Conservation (phyloP, 2,888 invertebrate genomes). For the Molorchus minor region DNA sequence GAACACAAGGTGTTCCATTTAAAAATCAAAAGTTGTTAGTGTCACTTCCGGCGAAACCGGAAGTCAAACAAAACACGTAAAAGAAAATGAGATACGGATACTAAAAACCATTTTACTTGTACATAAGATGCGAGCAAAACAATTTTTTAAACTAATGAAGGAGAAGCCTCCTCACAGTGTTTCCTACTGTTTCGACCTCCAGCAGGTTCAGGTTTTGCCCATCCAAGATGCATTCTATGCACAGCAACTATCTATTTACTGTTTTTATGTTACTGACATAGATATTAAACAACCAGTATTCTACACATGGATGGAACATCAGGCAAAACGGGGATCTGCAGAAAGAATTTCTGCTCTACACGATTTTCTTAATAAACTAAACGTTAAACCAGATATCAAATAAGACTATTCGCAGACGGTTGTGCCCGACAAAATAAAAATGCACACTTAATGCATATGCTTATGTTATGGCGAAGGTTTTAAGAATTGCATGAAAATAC, state of each 20-base stretch:
- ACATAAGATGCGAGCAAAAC: slow-evolving; percentile 9
- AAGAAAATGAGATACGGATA: not conserved
- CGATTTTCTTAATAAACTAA: slow-evolving; percentile 35
- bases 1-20: too few relatives aligned
- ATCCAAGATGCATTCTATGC: slow-evolving; percentile 38
- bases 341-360: slow-evolving; percentile 34
- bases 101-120: not conserved
- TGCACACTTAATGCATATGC: slow-evolving; percentile 38
- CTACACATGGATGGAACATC: slow-evolving; percentile 38
- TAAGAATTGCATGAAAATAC: too few relatives aligned
- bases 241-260: slow-evolving; percentile 36
- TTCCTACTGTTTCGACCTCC: slow-evolving; percentile 13
- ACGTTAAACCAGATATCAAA: slow-evolving; percentile 24
- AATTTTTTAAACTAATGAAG: slow-evolving; percentile 17
- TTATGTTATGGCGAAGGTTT: slow-evolving; percentile 46
- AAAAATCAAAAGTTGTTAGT: too few relatives aligned
- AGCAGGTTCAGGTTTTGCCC: slow-evolving; percentile 18
- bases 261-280: slow-evolving; percentile 33
- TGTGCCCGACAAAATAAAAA: slow-evolving; percentile 37
- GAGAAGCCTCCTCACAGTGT: not conserved
- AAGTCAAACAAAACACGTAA: too few relatives aligned
- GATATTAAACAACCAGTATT: slow-evolving; percentile 31
- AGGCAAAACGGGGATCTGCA: slow-evolving; percentile 34
- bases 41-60: too few relatives aligned
- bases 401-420: slow-evolving; percentile 31